phyloP scores from a whole-genome alignment of 2,113 vertebrate genomes.

The Morone chrysops region DNA sequence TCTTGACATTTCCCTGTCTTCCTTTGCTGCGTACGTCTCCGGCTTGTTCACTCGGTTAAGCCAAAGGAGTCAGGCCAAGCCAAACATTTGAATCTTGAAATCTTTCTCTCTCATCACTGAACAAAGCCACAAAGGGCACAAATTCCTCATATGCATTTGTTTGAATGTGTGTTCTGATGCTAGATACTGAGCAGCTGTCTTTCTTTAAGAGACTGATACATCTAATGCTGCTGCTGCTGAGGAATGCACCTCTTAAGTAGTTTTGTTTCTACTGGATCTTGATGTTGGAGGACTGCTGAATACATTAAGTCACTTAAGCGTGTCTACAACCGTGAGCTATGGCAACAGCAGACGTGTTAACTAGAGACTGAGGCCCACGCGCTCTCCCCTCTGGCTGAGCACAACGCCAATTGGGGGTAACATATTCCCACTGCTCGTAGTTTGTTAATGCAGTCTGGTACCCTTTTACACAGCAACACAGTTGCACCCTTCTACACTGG shows the following conservation, averaged over 20 bases:
- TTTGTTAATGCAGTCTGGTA: slow-evolving; percentile 54
- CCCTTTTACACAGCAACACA: slow-evolving; percentile 15
- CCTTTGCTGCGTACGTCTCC: slow-evolving; percentile 57
- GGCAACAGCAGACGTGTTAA: slow-evolving; percentile 66
- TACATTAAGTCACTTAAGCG: slow-evolving; percentile 50
- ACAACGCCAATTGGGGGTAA: slow-evolving; percentile 37
- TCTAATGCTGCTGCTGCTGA: slow-evolving; percentile 23
- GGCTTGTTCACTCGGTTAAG: slow-evolving; percentile 62
- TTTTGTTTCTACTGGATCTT: slow-evolving; percentile 49
- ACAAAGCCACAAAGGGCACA: slow-evolving; percentile 22
- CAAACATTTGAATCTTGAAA: slow-evolving; percentile 62
- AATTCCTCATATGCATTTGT: slow-evolving; percentile 10
- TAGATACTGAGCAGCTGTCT: not conserved
- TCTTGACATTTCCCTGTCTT: slow-evolving; percentile 78
- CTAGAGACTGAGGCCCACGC: slow-evolving; percentile 14
- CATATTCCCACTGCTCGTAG: slow-evolving; percentile 42
- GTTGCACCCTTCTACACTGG: not conserved
- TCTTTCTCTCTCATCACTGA: slow-evolving; percentile 29
- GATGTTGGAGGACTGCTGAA: slow-evolving; percentile 48
- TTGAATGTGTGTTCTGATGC: slow-evolving; percentile 27
- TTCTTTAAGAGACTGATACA: slow-evolving; percentile 22
- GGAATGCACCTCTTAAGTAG: slow-evolving; percentile 30
- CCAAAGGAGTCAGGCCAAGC: slow-evolving; percentile 59
- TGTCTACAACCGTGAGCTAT: slow-evolving; percentile 65
- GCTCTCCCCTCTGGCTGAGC: slow-evolving; percentile 30